These are phyloP conservation scores for Xiphophorus couchianus DNA, from an alignment of 2,113 vertebrate genomes.

Conservation along the genomic window DNA sequence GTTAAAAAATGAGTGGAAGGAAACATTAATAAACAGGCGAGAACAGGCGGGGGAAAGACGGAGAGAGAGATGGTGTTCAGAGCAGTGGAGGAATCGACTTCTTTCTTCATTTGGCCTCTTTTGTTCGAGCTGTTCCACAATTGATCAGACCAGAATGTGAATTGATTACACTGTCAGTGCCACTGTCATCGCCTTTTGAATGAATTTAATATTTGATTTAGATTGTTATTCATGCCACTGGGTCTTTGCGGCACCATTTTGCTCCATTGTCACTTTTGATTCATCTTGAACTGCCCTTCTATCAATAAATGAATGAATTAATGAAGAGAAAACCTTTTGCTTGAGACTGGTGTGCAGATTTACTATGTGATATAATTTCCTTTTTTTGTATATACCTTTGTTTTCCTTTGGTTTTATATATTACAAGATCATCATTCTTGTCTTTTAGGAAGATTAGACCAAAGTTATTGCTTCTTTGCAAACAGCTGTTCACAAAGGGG, in stretches of 20 bases:
- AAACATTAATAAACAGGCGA: conserved; percentile 20
- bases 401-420: not conserved
- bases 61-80: conserved; percentile 16
- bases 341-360: not conserved
- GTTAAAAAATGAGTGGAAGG: conserved; percentile 6
- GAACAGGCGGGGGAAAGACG: not conserved
- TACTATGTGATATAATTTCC: conserved; percentile 2
- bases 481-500: not conserved
- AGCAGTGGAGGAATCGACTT: conserved; percentile 25
- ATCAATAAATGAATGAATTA: conserved; percentile 35
- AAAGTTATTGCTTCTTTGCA: not conserved
- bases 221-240: conserved; percentile 63
- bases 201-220: conserved; percentile 65
- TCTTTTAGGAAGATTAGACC: not conserved
- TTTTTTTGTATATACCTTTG: not conserved
- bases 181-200: conserved; percentile 54
- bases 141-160: conserved; percentile 56
- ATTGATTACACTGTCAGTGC: conserved; percentile 66
- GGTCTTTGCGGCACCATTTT: conserved; percentile 34
- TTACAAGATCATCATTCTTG: not conserved
- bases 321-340: conserved; percentile 1
- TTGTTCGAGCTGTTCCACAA: conserved; percentile 46
- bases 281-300: conserved; percentile 43
- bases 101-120: conserved; percentile 41
- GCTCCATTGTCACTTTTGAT: conserved; percentile 49